Conservation (phyloP, 2,113 vertebrate genomes). For the Eretmochelys imbricata region DNA sequence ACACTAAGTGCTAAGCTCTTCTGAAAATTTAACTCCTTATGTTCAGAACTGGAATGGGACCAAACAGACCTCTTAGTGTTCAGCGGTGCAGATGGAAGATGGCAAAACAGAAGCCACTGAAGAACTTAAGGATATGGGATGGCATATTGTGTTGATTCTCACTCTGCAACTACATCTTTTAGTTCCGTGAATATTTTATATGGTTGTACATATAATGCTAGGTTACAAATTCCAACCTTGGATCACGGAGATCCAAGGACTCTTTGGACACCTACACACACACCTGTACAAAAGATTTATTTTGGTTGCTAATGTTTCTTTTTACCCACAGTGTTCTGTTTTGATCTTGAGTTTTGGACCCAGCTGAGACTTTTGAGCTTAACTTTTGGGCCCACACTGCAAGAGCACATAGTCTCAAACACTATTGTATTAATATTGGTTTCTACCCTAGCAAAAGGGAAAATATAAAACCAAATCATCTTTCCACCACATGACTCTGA, state of each 20-base stretch:
- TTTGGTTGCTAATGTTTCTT: neutral
- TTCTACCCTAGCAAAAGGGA: neutral
- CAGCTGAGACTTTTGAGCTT: slow-evolving; percentile 18
- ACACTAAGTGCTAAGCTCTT: neutral
- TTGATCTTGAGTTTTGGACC: slow-evolving; percentile 40
- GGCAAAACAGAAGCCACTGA: neutral
- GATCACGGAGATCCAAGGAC: neutral
- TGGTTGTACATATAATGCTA: neutral
- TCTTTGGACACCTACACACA: neutral
- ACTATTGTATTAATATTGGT: neutral
- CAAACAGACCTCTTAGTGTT: neutral
- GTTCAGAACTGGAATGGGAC: neutral
- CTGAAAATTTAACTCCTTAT: neutral
- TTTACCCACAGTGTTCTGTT: neutral
- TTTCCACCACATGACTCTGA: slow-evolving; percentile 19
- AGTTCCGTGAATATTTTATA: neutral
- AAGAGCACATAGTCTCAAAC: slow-evolving; percentile 9
- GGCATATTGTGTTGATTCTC: neutral
- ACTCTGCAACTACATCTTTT: neutral
- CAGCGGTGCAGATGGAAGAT: neutral
- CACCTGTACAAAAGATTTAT: neutral
- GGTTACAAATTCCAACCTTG: neutral
- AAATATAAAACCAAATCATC: slow-evolving; percentile 42
- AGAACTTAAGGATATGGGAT: neutral
- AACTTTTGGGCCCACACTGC: slow-evolving; percentile 14